Percentiles rank a stretch among this genome's conserved stretches.
phyloP scores from a whole-genome alignment of 2,888 invertebrate genomes.

The Caprella mutica region DNA sequence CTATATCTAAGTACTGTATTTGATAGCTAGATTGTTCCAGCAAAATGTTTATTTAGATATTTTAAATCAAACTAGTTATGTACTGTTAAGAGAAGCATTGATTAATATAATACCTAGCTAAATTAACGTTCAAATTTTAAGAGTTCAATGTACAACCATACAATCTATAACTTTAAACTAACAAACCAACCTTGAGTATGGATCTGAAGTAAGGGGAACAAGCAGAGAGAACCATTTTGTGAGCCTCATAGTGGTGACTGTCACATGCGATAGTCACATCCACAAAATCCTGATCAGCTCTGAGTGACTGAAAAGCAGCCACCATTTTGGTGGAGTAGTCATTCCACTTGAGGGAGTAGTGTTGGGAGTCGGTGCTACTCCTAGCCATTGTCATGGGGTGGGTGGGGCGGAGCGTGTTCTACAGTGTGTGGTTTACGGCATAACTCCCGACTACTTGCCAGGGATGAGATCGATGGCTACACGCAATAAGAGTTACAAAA shows the following conservation, averaged over 20 bases:
- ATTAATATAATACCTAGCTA: no score
- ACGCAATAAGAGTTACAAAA: no score
- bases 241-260: conserved; percentile 32
- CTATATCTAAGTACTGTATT: neutral
- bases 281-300: conserved; percentile 34
- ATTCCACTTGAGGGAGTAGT: conserved; percentile 34
- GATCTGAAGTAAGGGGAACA: conserved; percentile 34
- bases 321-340: conserved; percentile 34
- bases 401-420: no score
- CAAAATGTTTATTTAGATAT: neutral
- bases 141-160: neutral
- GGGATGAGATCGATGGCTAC: no score
- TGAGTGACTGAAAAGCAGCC: conserved; percentile 32
- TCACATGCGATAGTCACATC: conserved; percentile 34
- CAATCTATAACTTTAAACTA: neutral
- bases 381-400: no score
- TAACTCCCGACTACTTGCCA: no score
- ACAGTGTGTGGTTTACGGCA: no score
- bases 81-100: no score
- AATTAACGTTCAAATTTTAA: neutral
- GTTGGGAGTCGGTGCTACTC: no score
- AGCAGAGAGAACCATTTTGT: conserved; percentile 34
- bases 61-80: neutral
- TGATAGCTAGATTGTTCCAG: neutral
- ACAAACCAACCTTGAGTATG: conserved; percentile 28